A percentile compares a stretch with the other conserved stretches of the same genome.
Conservation (phyloP, 2,888 invertebrate species). For the Mesochorus sp. region DNA sequence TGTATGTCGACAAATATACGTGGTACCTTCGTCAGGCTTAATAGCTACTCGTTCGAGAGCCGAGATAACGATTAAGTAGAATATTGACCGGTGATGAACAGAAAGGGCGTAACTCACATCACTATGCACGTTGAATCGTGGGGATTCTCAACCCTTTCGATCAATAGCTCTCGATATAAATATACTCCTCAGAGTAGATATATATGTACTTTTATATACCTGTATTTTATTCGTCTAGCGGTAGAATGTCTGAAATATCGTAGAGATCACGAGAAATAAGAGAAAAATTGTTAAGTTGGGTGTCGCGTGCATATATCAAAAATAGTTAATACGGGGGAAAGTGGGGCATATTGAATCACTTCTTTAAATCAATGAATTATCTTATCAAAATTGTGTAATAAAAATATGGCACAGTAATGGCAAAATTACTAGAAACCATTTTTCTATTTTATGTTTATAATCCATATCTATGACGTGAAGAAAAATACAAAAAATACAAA, state of each 20-base stretch:
- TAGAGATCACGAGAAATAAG: constrained; percentile 56
- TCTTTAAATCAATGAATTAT: too few species aligned
- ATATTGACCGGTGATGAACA: neutral
- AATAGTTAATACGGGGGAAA: too few species aligned
- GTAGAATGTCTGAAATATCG: constrained; percentile 67
- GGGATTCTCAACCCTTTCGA: neutral
- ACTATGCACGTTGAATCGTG: neutral
- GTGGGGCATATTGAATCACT: too few species aligned
- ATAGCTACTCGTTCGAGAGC: constrained; percentile 43
- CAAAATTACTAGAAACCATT: too few species aligned
- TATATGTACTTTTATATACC: neutral
- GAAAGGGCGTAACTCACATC: neutral
- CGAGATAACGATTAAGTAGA: constrained; percentile 39
- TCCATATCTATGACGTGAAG: too few species aligned
- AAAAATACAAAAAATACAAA: too few species aligned
- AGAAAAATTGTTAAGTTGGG: constrained; percentile 62
- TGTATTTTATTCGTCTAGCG: neutral
- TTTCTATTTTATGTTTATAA: too few species aligned
- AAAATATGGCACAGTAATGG: too few species aligned
- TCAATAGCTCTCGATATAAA: neutral
- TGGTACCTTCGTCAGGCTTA: constrained; percentile 27
- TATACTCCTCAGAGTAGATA: neutral
- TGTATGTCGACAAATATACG: neutral
- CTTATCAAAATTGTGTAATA: too few species aligned
- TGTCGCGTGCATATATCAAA: constrained; percentile 49